Base-by-base conservation (phyloP, 2,888 invertebrate species). In the Drosophila kokeensis region DNA sequence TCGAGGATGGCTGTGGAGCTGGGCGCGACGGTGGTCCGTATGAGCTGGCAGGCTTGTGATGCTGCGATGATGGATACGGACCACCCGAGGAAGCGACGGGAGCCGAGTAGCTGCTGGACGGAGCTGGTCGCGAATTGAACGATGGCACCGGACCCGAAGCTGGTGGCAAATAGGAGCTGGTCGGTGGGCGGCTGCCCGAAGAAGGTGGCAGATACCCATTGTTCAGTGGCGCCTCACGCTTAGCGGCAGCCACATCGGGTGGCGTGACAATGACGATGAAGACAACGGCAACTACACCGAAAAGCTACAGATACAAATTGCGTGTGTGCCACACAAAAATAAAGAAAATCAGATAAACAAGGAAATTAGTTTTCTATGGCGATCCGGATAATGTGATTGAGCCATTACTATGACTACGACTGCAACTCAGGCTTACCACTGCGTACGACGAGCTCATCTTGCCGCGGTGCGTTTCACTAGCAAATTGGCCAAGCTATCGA, bases 111-210 rank as follows among this genome's bases (percentile, higher is more conserved):
- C 93, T 90, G 71, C 81, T 82, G 24, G 81, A 81, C 1, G 85
- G 79, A 4, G 92, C 62, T 82, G 91, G 36, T 81, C 69, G 79
- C 24, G 89, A 71, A 24, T 79, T 81, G 32, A 84, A 87, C 3
- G 85, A 74, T 8, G 93, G 93, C 21, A 93, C 93, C 11, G 92
- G 93, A 1, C 91, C 93, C 1, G 93, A 92, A 13, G 93, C 92
- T 1, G 95, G 94, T 0, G 95, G 94, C 42, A 95, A 94, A 81
- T 95, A 95, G 6, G 94, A 94, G 29, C 93, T 94, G 1, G 94
- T 93, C 4, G 95, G 94, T 29, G 95, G 90, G 21, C 79, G 49
- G 30, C 94, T 93, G 62, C 93, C 94, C 15, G 71, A 58, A 2
- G 90, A 92, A 48, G 93, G 93, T 1, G 94, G 94, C 53, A 89